A percentile compares a stretch with the other conserved stretches of the same genome.
phyloP scores from a whole-genome alignment of 2,113 vertebrate genomes.

The Cathartes aura region DNA sequence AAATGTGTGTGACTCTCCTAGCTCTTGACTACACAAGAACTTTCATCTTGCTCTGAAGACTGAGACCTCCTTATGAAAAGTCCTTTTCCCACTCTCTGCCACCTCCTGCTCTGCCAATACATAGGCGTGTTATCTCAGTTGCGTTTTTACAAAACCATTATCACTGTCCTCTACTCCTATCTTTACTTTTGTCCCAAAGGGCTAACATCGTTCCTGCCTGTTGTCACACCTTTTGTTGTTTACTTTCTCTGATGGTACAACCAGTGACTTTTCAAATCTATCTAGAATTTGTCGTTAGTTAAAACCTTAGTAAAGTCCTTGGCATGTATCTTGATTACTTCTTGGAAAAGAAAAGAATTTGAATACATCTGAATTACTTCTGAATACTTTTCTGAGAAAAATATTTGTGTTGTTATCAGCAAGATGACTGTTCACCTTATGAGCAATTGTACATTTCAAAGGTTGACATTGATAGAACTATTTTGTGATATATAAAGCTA shows the following conservation, averaged over 20 bases:
- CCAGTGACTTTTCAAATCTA: background rate
- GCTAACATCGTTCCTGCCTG: background rate
- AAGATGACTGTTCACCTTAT: background rate
- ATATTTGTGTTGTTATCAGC: background rate
- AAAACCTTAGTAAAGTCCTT: background rate
- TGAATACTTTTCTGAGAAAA: background rate
- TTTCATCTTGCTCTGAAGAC: background rate
- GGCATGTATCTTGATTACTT: background rate
- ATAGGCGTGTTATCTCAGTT: background rate
- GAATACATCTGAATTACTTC: background rate
- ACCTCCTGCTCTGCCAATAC: background rate
- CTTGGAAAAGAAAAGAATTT: background rate
- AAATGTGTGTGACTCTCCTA: background rate
- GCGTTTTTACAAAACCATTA: background rate
- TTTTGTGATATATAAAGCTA: background rate
- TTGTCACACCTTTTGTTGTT: background rate
- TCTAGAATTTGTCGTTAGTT: background rate
- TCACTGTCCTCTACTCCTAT: background rate
- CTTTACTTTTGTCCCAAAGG: background rate
- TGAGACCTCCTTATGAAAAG: background rate
- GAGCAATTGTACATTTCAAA: background rate
- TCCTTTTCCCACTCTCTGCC: background rate
- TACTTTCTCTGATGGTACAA: background rate
- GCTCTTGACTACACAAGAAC: background rate
- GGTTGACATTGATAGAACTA: background rate